Percentiles rank a stretch among this genome's conserved stretches.
Conservation (phyloP, 2,888 invertebrate genomes). For the Pherbina coryleti region DNA sequence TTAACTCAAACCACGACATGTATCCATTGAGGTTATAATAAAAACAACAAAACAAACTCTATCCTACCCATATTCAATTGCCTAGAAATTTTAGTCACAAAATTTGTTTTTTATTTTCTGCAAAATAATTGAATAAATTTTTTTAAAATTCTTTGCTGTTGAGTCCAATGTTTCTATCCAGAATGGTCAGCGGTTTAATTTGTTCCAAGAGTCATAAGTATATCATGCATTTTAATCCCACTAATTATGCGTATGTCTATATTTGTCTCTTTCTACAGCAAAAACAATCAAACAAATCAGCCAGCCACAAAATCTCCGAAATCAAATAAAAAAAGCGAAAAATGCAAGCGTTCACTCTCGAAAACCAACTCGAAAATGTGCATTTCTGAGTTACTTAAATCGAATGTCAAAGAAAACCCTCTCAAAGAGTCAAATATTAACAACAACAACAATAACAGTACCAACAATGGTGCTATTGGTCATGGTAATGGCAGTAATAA, state of each 20-base stretch:
- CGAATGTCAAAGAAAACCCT: slow-evolving; percentile 32
- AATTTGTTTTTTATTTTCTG: slow-evolving; percentile 17
- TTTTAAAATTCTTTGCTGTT: slow-evolving; percentile 20
- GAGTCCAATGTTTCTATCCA: slow-evolving; percentile 47
- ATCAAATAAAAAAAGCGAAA: slow-evolving; percentile 44
- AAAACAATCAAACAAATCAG: slow-evolving; percentile 29
- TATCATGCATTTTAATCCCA: background rate
- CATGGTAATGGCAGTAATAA: background rate
- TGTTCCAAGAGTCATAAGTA: slow-evolving; percentile 46
- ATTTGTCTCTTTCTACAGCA: slow-evolving; percentile 20
- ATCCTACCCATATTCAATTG: slow-evolving; percentile 9
- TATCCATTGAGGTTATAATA: background rate
- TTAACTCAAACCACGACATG: no score
- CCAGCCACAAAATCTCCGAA: slow-evolving; percentile 40
- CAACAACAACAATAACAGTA: background rate
- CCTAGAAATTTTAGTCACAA: slow-evolving; percentile 30
- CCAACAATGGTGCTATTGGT: background rate
- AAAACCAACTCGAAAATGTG: slow-evolving; percentile 44
- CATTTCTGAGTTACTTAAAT: slow-evolving; percentile 36
- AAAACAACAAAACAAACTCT: background rate
- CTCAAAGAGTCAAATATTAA: background rate
- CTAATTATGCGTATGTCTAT: background rate
- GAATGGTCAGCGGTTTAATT: slow-evolving; percentile 50
- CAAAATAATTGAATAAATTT: slow-evolving; percentile 5
- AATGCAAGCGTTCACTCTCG: slow-evolving; percentile 43